These are phyloP conservation scores for Dissostichus mawsoni DNA, from an alignment of 2,113 vertebrate genomes.

Conservation along the genomic window DNA sequence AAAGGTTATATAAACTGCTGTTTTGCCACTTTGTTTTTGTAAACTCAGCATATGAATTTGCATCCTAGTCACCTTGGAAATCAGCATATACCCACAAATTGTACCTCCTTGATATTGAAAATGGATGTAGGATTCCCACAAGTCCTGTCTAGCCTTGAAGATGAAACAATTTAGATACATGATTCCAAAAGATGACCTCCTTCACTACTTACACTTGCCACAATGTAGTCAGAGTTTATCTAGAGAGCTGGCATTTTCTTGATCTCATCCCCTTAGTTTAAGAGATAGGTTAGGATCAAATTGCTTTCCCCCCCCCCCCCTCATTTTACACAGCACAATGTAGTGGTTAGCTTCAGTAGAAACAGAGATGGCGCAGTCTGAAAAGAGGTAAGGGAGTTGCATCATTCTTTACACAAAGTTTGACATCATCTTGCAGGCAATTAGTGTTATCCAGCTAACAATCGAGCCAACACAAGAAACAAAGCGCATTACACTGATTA, in stretches of 20 bases:
- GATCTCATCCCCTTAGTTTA: slow-evolving; percentile 49
- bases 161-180: slow-evolving; percentile 57
- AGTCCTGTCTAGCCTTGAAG: slow-evolving; percentile 64
- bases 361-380: slow-evolving; percentile 1
- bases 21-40: slow-evolving; percentile 65
- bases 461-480: background rate
- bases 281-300: slow-evolving; percentile 28
- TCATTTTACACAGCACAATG: slow-evolving; percentile 18
- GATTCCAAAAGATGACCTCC: slow-evolving; percentile 46
- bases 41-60: slow-evolving; percentile 77
- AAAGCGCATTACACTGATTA: slow-evolving; percentile 1
- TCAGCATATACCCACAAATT: slow-evolving; percentile 66
- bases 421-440: slow-evolving; percentile 27
- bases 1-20: slow-evolving; percentile 69
- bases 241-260: slow-evolving; percentile 24
- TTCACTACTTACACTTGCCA: background rate
- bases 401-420: slow-evolving; percentile 34
- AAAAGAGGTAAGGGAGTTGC: slow-evolving; percentile 15
- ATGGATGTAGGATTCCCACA: slow-evolving; percentile 58
- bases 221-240: slow-evolving; percentile 32
- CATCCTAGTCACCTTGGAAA: slow-evolving; percentile 73
- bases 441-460: slow-evolving; percentile 12
- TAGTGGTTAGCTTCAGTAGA: slow-evolving; percentile 20
- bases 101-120: slow-evolving; percentile 63
- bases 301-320: background rate